These are phyloP conservation scores for Geotrupes spiniger DNA, from an alignment of 2,888 invertebrate genomes.

Conservation along the genomic window DNA sequence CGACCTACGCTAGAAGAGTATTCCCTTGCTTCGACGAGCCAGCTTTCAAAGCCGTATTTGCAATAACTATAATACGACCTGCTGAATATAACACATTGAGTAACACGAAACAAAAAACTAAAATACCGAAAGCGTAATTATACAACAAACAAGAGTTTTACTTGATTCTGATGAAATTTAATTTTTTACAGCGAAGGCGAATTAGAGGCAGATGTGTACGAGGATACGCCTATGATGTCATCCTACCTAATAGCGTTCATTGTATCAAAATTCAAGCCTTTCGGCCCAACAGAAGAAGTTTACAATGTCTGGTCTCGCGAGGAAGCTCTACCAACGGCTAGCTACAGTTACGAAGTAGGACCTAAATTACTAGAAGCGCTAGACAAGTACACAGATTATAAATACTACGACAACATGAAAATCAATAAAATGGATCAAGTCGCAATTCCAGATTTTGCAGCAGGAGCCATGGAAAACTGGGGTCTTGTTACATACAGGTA, in stretches of 20 bases:
- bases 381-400: slow-evolving; percentile 58
- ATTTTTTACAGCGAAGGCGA: no score
- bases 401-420: slow-evolving; percentile 54
- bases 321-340: slow-evolving; percentile 49
- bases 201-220: slow-evolving; percentile 31
- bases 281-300: neutral
- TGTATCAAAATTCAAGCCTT: slow-evolving; percentile 67
- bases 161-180: no score
- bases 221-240: slow-evolving; percentile 65
- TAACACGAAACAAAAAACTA: slow-evolving; percentile 10
- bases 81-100: slow-evolving; percentile 20
- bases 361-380: slow-evolving; percentile 51
- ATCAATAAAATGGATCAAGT: slow-evolving; percentile 77
- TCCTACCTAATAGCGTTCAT: slow-evolving; percentile 85
- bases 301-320: slow-evolving; percentile 50
- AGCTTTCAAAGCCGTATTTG: slow-evolving; percentile 45
- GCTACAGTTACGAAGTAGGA: slow-evolving; percentile 51
- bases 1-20: slow-evolving; percentile 64
- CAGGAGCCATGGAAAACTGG: slow-evolving; percentile 93
- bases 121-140: neutral
- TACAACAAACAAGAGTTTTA: no score
- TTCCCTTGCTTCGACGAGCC: slow-evolving; percentile 80
- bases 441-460: slow-evolving; percentile 80
- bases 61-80: slow-evolving; percentile 48
- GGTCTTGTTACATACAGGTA: slow-evolving; percentile 80